phyloP scores from a whole-genome alignment of 1,140 invertebrate genomes.

The Oscheius sp. region DNA sequence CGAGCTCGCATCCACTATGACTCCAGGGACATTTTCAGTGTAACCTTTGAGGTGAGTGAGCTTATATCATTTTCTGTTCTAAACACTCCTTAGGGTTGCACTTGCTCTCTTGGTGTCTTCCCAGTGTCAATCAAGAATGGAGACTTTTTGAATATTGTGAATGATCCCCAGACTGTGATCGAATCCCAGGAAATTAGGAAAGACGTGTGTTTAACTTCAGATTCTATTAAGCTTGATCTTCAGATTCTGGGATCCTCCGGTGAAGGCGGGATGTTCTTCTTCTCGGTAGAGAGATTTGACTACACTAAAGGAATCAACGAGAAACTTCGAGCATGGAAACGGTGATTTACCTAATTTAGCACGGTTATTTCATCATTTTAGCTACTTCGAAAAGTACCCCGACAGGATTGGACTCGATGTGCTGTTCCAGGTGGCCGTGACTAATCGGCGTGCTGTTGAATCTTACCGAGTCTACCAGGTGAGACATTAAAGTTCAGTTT shows the following conservation, averaged over 20 bases:
- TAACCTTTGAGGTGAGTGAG: conserved; percentile 48
- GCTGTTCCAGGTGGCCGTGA: conserved; percentile 57
- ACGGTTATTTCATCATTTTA: conserved; percentile 1
- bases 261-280: conserved; percentile 52
- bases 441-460: conserved; percentile 57
- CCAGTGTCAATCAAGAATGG: conserved; percentile 61
- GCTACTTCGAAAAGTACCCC: conserved; percentile 58
- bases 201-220: conserved; percentile 32
- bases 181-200: conserved; percentile 53
- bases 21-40: conserved; percentile 53
- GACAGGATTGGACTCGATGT: conserved; percentile 56
- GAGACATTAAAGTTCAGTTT: background rate
- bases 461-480: conserved; percentile 56
- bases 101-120: conserved; percentile 60
- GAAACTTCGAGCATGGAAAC: conserved; percentile 56
- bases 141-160: conserved; percentile 55
- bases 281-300: conserved; percentile 60
- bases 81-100: conserved; percentile 54
- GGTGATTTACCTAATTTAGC: too few species aligned
- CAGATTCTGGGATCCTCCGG: conserved; percentile 49
- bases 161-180: conserved; percentile 49
- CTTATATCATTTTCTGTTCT: background rate
- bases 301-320: conserved; percentile 60
- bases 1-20: conserved; percentile 49
- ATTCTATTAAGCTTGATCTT: conserved; percentile 21